Percentiles rank a stretch among this genome's conserved stretches.
Conservation (phyloP, 2,888 invertebrate genomes). For the Gnatocerus cornutus region DNA sequence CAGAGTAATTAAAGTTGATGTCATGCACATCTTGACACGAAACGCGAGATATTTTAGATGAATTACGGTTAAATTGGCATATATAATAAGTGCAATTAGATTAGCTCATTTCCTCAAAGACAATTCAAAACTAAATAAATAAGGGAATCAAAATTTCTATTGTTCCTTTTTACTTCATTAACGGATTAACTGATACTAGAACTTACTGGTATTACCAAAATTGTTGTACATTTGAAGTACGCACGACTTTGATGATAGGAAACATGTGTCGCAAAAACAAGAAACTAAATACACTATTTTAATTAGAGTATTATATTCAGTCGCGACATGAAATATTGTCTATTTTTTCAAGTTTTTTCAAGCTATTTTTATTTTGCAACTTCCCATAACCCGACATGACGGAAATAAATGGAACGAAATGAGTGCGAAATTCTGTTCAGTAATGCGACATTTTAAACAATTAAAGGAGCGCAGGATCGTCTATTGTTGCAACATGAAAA, state of each 20-base stretch:
- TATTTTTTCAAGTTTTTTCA: not conserved
- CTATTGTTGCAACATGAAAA: slow-evolving; percentile 29
- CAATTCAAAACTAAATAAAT: not conserved
- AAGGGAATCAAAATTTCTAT: no score
- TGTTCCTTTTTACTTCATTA: no score
- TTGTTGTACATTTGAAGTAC: no score
- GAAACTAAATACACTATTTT: not conserved
- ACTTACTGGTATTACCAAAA: no score
- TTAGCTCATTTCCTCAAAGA: slow-evolving; percentile 7
- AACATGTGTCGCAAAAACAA: slow-evolving; percentile 2
- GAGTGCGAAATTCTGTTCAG: not conserved
- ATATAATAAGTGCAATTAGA: slow-evolving; percentile 12
- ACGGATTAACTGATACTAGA: no score
- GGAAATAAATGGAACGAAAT: not conserved
- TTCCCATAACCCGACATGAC: not conserved
- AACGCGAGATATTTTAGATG: not conserved
- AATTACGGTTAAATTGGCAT: not conserved
- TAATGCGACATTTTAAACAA: not conserved
- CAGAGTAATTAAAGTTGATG: slow-evolving; percentile 3
- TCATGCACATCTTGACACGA: not conserved
- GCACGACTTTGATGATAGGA: not conserved
- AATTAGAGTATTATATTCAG: not conserved
- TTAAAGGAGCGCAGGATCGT: slow-evolving; percentile 6
- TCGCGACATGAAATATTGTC: not conserved
- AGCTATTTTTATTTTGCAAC: not conserved